Conservation (phyloP, 2,797 vertebrate genomes). For the Meda fulgida region DNA sequence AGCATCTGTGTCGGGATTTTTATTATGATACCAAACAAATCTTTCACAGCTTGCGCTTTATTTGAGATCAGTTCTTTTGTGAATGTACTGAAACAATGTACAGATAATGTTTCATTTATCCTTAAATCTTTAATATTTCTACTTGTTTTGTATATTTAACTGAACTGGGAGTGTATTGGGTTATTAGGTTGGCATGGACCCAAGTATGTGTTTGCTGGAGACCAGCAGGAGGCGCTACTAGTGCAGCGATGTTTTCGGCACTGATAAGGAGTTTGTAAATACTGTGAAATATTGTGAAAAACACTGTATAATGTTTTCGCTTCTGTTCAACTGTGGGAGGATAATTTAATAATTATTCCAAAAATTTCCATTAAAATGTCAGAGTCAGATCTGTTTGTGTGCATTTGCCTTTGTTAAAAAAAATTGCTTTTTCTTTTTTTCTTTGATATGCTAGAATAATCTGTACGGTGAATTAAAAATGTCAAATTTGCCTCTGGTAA, state of each 20-base stretch:
- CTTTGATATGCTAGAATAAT: not conserved
- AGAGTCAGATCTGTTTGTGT: conserved; percentile 14
- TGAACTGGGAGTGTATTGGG: conserved; percentile 36
- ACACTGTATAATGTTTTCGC: conserved; percentile 76
- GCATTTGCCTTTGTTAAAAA: not conserved
- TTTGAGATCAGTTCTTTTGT: conserved; percentile 54
- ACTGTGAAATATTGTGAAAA: conserved; percentile 80
- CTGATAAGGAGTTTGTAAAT: conserved; percentile 72
- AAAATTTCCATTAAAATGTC: conserved; percentile 75
- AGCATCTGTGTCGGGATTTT: conserved; percentile 45
- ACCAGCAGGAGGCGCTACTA: conserved; percentile 58
- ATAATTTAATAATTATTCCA: conserved; percentile 73
- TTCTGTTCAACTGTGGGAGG: conserved; percentile 66
- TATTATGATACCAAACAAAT: conserved; percentile 63
- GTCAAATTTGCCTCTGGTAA: not conserved
- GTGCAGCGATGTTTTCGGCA: conserved; percentile 13
- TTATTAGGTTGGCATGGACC: conserved; percentile 44
- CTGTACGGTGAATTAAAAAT: not conserved
- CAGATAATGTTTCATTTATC: conserved; percentile 62
- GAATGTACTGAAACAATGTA: conserved; percentile 75
- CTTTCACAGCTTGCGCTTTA: conserved; percentile 66
- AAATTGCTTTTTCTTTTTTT: not conserved
- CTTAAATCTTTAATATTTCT: conserved; percentile 66
- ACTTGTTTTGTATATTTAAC: conserved; percentile 60
- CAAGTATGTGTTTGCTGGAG: conserved; percentile 48